phyloP scores from a whole-genome alignment of 2,888 invertebrate genomes.

The Monopis laevigella region DNA sequence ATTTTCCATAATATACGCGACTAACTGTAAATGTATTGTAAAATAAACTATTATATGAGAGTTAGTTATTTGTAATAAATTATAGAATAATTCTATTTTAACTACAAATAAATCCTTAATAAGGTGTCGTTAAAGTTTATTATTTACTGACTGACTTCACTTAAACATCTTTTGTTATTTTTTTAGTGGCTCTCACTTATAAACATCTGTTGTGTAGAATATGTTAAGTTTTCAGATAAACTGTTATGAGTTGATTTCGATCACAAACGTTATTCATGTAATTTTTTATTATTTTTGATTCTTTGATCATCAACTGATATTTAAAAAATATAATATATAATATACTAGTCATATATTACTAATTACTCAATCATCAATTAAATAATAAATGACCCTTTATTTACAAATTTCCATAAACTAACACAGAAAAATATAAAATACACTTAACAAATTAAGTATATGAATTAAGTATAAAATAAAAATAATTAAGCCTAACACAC shows the following conservation, averaged over 20 bases:
- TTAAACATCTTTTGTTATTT: slow-evolving; percentile 47
- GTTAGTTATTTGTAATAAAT: slow-evolving; percentile 66
- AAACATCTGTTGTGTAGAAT: slow-evolving; percentile 49
- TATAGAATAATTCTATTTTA: slow-evolving; percentile 49
- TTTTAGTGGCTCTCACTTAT: slow-evolving; percentile 34
- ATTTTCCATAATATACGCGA: too few species aligned
- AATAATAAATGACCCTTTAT: too few species aligned
- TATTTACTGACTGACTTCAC: slow-evolving; percentile 57
- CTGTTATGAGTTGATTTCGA: neutral
- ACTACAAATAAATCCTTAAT: slow-evolving; percentile 64
- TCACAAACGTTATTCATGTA: neutral
- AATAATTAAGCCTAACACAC: too few species aligned
- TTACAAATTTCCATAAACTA: too few species aligned
- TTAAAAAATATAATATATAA: too few species aligned
- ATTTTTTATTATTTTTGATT: too few species aligned
- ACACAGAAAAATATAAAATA: too few species aligned
- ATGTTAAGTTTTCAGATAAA: slow-evolving; percentile 27
- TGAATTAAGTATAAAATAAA: too few species aligned
- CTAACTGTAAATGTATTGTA: slow-evolving; percentile 3
- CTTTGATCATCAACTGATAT: too few species aligned
- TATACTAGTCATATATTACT: too few species aligned
- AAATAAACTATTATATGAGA: neutral
- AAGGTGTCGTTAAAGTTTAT: slow-evolving; percentile 58
- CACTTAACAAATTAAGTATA: too few species aligned
- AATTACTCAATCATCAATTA: too few species aligned